These are phyloP conservation scores for Micrastur ruficollis DNA, from an alignment of 2,797 vertebrate genomes.

Conservation along the genomic window DNA sequence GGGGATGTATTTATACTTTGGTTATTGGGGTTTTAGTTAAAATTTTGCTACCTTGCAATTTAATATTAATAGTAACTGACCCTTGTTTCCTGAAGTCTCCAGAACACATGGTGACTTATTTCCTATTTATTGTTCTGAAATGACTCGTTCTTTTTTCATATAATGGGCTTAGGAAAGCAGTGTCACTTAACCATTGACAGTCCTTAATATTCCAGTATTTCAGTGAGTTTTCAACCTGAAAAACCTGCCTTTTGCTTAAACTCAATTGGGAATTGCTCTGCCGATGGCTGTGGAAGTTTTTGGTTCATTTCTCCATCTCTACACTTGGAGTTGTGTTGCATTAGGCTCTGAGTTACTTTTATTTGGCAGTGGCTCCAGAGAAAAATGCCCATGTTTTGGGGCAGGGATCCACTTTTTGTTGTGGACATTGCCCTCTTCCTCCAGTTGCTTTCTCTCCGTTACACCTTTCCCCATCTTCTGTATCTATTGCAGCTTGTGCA, in stretches of 20 bases:
- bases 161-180: neutral
- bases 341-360: neutral
- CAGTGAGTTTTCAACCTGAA: neutral
- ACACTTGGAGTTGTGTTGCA: neutral
- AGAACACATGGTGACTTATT: neutral
- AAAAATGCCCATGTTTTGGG: neutral
- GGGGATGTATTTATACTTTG: neutral
- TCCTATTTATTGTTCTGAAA: neutral
- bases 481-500: neutral
- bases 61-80: neutral
- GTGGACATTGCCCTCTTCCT: neutral
- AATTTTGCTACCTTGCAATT: neutral
- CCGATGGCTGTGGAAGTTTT: neutral
- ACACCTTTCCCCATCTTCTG: neutral
- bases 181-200: neutral
- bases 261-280: neutral
- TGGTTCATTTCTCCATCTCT: neutral
- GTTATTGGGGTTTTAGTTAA: neutral
- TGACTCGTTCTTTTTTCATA: neutral
- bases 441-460: neutral
- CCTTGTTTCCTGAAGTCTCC: neutral
- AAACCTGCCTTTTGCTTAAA: neutral
- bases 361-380: neutral
- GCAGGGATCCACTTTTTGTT: neutral
- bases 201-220: neutral